A percentile compares a stretch with the other conserved stretches of the same genome.
Evolutionary conservation across 2,113 vertebrate species (phyloP).

Genomic region (Peromyscus maniculatus): DNA sequence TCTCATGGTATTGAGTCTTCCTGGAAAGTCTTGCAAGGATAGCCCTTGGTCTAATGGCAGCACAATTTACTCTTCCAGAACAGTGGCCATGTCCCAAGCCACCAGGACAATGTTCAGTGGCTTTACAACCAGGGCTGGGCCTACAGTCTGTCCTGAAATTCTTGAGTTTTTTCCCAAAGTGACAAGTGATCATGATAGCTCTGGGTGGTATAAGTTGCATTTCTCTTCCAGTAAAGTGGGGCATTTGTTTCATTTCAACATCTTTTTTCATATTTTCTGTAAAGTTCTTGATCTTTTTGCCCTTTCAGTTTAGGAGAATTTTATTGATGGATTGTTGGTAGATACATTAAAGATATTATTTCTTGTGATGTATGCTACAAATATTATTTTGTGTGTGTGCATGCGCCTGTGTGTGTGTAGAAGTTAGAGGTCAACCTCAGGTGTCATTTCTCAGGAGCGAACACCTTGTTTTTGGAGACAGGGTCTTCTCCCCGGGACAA

Average conservation of each 20-base stretch:
- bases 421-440: not conserved
- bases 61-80: not conserved
- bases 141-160: not conserved
- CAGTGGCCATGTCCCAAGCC: not conserved
- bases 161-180: not conserved
- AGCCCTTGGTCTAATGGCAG: not conserved
- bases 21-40: not conserved
- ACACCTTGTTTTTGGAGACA: not conserved
- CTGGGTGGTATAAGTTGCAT: not conserved
- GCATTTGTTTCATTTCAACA: not conserved
- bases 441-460: not conserved
- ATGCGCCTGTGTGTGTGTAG: not conserved
- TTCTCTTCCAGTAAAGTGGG: not conserved
- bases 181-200: not conserved
- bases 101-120: not conserved
- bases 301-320: not conserved
- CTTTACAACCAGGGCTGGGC: not conserved
- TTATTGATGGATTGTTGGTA: not conserved
- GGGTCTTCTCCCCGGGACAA: not conserved
- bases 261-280: not conserved
- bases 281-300: not conserved
- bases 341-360: not conserved
- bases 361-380: not conserved
- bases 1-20: not conserved
- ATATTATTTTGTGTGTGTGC: constrained; percentile 8